Conservation (phyloP, 1,140 invertebrate species). For the Dysdera silvatica region DNA sequence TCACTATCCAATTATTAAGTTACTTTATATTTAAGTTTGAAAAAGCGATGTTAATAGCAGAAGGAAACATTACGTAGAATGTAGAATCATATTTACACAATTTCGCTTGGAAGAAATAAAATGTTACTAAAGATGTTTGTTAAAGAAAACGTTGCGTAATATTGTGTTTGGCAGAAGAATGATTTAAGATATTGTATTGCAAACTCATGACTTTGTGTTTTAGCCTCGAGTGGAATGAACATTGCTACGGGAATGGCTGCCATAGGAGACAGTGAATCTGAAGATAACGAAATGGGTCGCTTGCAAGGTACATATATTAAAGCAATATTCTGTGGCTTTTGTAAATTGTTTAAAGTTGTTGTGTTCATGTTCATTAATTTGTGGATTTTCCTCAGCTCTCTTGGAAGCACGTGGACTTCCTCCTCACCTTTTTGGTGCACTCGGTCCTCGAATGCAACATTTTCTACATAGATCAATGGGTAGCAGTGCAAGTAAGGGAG, state of each 20-base stretch:
- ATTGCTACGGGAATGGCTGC: slow-evolving; percentile 35
- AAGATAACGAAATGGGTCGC: slow-evolving; percentile 47
- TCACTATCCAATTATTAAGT: too few species aligned
- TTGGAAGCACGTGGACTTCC: slow-evolving; percentile 88
- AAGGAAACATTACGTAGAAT: too few species aligned
- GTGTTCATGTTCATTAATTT: background rate
- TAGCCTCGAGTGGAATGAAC: slow-evolving; percentile 25
- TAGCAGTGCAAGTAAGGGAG: slow-evolving; percentile 43
- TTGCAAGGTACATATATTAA: slow-evolving; percentile 37
- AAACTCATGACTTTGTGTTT: background rate
- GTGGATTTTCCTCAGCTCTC: slow-evolving; percentile 44
- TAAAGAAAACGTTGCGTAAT: too few species aligned
- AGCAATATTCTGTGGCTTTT: background rate
- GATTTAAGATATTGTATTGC: too few species aligned
- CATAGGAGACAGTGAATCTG: slow-evolving; percentile 42
- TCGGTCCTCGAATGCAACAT: slow-evolving; percentile 95
- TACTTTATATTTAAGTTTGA: too few species aligned
- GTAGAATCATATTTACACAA: too few species aligned
- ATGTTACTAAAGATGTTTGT: too few species aligned
- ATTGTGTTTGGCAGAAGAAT: too few species aligned
- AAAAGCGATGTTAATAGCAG: too few species aligned
- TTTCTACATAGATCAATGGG: slow-evolving; percentile 86
- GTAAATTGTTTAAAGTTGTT: background rate
- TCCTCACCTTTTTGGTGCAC: slow-evolving; percentile 86
- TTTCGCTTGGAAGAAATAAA: too few species aligned